Evolutionary conservation across 2,888 invertebrate species (phyloP).

Genomic region (Scaptomyza polygonia): DNA sequence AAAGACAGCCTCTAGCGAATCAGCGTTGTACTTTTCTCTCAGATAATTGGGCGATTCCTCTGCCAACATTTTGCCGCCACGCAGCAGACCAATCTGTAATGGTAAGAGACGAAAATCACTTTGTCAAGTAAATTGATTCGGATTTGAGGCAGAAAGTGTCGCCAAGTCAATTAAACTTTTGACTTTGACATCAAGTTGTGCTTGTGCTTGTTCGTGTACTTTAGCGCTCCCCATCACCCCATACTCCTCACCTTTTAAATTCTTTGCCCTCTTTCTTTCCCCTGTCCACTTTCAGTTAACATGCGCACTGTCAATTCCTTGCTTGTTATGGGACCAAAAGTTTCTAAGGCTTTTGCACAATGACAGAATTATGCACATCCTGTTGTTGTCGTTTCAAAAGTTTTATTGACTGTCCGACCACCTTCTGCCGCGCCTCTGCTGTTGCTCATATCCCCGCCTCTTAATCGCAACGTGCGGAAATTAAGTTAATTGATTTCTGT

Average conservation of each 20-base stretch:
- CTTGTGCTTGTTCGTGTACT: constrained; percentile 19
- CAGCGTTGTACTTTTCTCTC: constrained; percentile 89
- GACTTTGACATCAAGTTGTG: constrained; percentile 49
- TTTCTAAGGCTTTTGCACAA: constrained; percentile 42
- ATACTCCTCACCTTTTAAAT: not conserved
- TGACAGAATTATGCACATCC: constrained; percentile 69
- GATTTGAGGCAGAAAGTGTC: constrained; percentile 57
- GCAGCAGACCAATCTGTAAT: constrained; percentile 91
- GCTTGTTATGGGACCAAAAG: constrained; percentile 33
- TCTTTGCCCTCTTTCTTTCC: not conserved
- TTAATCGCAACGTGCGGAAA: constrained; percentile 82
- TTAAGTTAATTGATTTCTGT: constrained; percentile 84
- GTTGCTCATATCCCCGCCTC: constrained; percentile 40
- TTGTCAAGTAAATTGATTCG: constrained; percentile 59
- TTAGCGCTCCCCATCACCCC: not conserved
- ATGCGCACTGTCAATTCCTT: constrained; percentile 11
- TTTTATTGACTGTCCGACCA: constrained; percentile 71
- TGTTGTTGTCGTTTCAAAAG: constrained; percentile 65
- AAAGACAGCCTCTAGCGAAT: constrained; percentile 92
- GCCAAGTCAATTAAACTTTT: constrained; percentile 74
- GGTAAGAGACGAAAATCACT: constrained; percentile 10
- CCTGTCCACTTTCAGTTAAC: not conserved
- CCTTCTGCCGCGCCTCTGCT: not conserved
- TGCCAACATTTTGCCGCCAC: constrained; percentile 93
- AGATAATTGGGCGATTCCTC: constrained; percentile 91